Base-by-base conservation (phyloP, 2,888 invertebrate genomes). In the Seira musarum region DNA sequence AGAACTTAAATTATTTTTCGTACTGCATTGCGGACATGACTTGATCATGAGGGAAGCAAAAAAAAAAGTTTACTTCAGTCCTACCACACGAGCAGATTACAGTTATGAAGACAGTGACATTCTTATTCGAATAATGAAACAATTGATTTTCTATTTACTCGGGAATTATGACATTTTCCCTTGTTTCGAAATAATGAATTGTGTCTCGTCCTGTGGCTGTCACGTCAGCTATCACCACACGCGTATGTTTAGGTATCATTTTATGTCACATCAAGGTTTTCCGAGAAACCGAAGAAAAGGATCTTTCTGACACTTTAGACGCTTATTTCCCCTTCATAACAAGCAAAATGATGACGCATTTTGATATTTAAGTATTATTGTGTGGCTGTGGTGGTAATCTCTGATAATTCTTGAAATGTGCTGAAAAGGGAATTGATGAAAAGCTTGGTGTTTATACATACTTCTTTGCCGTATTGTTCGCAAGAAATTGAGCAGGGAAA, bases 21-120 rank as follows among this genome's bases (percentile, higher is more conserved):
- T 63, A 63, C 63, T 63, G 63, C 63, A 63, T 15, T 63, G 63
- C 63, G 40, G 40, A 40, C 40, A 40, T 40, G 40, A 40, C 13
- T 8, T 40, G 13, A 8, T 13, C 13, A 40, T 13, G 40, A 40
- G 5, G 13, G 6, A 5, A 5, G 40, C 13, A 40, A 40, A 40
- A 40, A 40, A n/a, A n/a, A n/a, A n/a, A n/a, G n/a, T n/a, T n/a
- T n/a, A n/a, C n/a, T n/a, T n/a, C n/a, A n/a, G n/a, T 5, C 40
- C 40, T 40, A 13, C 13, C 6, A 13, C 40, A 40, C 40, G 40
- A 40, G 40, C 40, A 40, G n/a, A n/a, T n/a, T n/a, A n/a, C 5
- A 40, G 40, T 40, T 40, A 5, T 40, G 40, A 40, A 40, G 13
- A n/a, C n/a, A n/a, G n/a, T 40, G 40, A 8, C 40, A n/a, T n/a